Evolutionary conservation across 2,797 vertebrate genomes (phyloP).

Genomic region (Coregonus sp.): DNA sequence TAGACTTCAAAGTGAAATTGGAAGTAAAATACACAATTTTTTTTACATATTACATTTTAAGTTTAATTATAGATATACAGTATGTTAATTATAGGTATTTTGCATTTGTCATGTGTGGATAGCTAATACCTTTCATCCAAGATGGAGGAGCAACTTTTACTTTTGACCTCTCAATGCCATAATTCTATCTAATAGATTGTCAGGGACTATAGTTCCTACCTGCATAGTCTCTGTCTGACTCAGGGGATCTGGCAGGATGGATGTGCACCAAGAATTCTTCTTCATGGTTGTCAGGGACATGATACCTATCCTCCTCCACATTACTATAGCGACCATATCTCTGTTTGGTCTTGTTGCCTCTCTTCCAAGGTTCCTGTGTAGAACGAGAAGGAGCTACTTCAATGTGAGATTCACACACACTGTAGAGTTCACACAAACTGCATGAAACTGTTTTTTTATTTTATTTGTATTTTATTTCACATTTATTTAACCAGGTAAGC

Average conservation of each 20-base stretch:
- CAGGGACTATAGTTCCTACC: conserved; percentile 49
- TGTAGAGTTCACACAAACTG: background rate
- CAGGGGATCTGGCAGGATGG: conserved; percentile 51
- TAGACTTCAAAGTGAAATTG: background rate
- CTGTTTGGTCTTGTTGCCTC: conserved; percentile 24
- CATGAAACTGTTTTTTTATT: background rate
- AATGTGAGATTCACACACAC: background rate
- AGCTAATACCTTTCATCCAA: background rate
- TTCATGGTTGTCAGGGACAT: conserved; percentile 52
- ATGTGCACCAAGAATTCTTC: conserved; percentile 2
- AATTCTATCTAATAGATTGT: background rate
- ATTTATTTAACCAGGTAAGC: too few relatives aligned
- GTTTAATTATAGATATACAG: too few relatives aligned
- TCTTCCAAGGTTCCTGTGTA: conserved; percentile 50
- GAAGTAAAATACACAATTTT: background rate
- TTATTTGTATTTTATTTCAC: too few relatives aligned
- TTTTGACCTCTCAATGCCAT: background rate
- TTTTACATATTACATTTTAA: too few relatives aligned
- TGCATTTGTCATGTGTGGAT: background rate
- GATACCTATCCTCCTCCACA: conserved; percentile 42
- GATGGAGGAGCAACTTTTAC: background rate
- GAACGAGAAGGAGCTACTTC: conserved; percentile 12
- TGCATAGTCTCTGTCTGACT: conserved; percentile 55
- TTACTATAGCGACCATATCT: conserved; percentile 11
- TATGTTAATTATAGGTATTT: too few relatives aligned